Conservation (phyloP, 2,113 vertebrate species). For the Todiramphus saurophagus region DNA sequence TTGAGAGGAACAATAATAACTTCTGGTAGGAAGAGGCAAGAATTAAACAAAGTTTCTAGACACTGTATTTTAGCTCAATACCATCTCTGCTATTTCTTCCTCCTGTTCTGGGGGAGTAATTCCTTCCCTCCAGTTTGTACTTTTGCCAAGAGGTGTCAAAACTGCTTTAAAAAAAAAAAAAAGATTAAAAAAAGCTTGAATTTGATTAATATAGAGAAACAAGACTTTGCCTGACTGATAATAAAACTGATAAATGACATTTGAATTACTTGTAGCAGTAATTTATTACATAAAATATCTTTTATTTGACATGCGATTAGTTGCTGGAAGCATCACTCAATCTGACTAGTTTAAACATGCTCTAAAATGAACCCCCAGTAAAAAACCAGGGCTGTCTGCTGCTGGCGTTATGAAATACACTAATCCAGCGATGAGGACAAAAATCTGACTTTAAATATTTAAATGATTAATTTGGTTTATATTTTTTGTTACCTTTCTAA, state of each 20-base stretch:
- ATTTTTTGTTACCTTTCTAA: constrained; percentile 66
- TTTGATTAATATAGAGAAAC: constrained; percentile 88
- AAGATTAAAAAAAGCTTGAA: constrained; percentile 74
- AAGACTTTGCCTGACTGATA: constrained; percentile 87
- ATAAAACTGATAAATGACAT: constrained; percentile 91
- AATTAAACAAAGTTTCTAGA: constrained; percentile 1
- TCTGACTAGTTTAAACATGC: constrained; percentile 85
- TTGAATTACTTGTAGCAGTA: constrained; percentile 87
- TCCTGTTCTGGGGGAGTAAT: constrained; percentile 47
- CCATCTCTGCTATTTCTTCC: background rate
- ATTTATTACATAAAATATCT: constrained; percentile 91
- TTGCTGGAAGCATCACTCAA: constrained; percentile 86
- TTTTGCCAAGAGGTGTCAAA: constrained; percentile 82
- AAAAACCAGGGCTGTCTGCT: constrained; percentile 74
- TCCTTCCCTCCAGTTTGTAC: constrained; percentile 59
- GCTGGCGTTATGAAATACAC: constrained; percentile 76
- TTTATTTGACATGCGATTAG: constrained; percentile 90
- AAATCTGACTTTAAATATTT: constrained; percentile 81
- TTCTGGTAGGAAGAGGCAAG: background rate
- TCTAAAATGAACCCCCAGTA: constrained; percentile 79
- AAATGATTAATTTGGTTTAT: constrained; percentile 77
- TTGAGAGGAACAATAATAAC: background rate
- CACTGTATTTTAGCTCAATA: background rate
- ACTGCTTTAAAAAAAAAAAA: constrained; percentile 71
- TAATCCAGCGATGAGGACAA: constrained; percentile 70